These are phyloP conservation scores for Antrozous pallidus DNA, from an alignment of 2,797 vertebrate species.

Conservation along the genomic window DNA sequence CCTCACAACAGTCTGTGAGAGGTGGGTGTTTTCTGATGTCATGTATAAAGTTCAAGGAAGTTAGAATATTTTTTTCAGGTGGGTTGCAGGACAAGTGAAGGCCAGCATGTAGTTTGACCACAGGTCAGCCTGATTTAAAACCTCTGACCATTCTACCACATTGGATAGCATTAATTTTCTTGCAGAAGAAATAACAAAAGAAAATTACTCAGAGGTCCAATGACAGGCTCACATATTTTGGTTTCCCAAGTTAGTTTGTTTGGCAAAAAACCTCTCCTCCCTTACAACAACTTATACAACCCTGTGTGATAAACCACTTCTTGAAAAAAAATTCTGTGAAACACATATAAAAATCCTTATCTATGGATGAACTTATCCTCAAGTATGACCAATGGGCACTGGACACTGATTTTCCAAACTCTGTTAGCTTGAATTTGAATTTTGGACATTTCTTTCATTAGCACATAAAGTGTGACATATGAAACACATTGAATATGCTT, in stretches of 20 bases:
- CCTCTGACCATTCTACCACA: neutral
- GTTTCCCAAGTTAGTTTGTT: conserved; percentile 14
- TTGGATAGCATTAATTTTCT: neutral
- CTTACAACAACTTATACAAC: neutral
- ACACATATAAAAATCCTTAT: neutral
- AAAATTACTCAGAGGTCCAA: neutral
- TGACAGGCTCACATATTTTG: neutral
- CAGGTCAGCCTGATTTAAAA: conserved; percentile 1
- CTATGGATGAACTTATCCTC: neutral
- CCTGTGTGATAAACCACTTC: neutral
- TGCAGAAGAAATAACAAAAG: neutral
- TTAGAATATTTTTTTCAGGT: neutral
- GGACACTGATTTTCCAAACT: neutral
- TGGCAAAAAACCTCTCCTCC: neutral
- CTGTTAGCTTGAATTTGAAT: neutral
- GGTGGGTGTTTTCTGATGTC: neutral
- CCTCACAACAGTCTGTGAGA: neutral
- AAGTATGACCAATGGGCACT: neutral
- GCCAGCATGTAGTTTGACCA: neutral
- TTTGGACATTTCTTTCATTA: neutral
- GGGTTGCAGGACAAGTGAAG: neutral
- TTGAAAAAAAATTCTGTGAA: neutral
- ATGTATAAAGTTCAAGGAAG: neutral
- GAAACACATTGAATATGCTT: neutral
- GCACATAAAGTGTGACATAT: neutral